These are phyloP conservation scores for Felis chaus DNA, from an alignment of 2,113 vertebrate species.

Conservation along the genomic window DNA sequence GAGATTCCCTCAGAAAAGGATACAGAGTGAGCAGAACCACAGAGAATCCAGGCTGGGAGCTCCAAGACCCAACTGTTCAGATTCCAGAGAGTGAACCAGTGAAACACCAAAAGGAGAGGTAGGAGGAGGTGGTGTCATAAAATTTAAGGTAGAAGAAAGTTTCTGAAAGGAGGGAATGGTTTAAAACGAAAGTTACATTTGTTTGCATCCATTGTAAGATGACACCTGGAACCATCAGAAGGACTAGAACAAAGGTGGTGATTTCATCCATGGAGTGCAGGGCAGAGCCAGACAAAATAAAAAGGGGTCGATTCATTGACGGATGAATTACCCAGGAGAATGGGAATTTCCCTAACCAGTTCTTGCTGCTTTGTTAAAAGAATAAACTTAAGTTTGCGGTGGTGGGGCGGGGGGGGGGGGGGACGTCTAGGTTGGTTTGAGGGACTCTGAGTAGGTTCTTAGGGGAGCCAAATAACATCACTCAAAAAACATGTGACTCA, in stretches of 20 bases:
- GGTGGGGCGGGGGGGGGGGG: too few species aligned
- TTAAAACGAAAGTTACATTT: not conserved
- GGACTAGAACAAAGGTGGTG: not conserved
- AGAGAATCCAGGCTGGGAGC: not conserved
- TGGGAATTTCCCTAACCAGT: not conserved
- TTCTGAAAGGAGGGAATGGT: not conserved
- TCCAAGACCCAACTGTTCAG: not conserved
- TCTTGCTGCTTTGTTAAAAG: not conserved
- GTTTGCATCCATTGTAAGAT: not conserved
- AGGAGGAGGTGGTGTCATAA: not conserved
- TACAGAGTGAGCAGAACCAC: not conserved
- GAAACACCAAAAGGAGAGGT: not conserved
- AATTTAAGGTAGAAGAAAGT: not conserved
- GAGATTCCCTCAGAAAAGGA: not conserved
- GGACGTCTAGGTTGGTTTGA: not conserved
- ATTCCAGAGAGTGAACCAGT: not conserved
- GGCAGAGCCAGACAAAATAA: not conserved
- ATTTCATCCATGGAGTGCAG: not conserved
- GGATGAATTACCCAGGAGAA: not conserved
- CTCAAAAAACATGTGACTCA: not conserved
- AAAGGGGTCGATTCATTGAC: accelerated
- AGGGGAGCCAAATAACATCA: not conserved
- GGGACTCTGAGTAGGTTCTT: not conserved
- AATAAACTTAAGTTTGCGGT: not conserved
- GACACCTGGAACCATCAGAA: not conserved